Evolutionary conservation across 2,797 vertebrate species (phyloP).

Genomic region (Trematomus bernacchii): DNA sequence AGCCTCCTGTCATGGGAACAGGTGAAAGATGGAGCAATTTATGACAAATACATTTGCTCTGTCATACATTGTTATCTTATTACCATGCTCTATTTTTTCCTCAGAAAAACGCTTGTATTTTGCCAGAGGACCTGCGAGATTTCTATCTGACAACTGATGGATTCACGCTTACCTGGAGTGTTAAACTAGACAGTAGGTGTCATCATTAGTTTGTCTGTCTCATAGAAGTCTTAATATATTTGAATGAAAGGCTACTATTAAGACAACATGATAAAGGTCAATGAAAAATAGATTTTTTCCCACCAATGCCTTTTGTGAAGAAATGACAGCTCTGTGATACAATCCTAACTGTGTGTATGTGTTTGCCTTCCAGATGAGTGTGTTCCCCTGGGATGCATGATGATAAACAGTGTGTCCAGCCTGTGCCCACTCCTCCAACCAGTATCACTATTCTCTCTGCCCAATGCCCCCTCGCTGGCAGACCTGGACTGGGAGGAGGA

Average conservation of each 20-base stretch:
- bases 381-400: slow-evolving; percentile 93
- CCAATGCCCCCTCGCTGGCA: slow-evolving; percentile 91
- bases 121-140: slow-evolving; percentile 95
- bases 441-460: slow-evolving; percentile 89
- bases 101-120: slow-evolving; percentile 92
- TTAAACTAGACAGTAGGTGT: slow-evolving; percentile 90
- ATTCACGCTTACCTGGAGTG: slow-evolving; percentile 93
- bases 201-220: slow-evolving; percentile 4
- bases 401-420: slow-evolving; percentile 89
- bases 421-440: slow-evolving; percentile 89
- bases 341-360: slow-evolving; percentile 1
- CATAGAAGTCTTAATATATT: background rate
- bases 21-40: slow-evolving; percentile 74
- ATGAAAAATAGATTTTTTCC: background rate
- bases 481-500: slow-evolving; percentile 93
- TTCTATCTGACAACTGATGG: slow-evolving; percentile 97
- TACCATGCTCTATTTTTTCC: slow-evolving; percentile 3
- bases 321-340: background rate
- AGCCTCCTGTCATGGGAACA: slow-evolving; percentile 95
- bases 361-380: slow-evolving; percentile 85
- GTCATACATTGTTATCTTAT: background rate
- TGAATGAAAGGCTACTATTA: background rate
- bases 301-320: background rate
- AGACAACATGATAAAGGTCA: background rate
- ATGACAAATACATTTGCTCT: background rate